Evolutionary conservation across 2,113 vertebrate genomes (phyloP), one percentile per base, ranked within the genome.

Genomic region (Dicentrarchus labrax): DNA sequence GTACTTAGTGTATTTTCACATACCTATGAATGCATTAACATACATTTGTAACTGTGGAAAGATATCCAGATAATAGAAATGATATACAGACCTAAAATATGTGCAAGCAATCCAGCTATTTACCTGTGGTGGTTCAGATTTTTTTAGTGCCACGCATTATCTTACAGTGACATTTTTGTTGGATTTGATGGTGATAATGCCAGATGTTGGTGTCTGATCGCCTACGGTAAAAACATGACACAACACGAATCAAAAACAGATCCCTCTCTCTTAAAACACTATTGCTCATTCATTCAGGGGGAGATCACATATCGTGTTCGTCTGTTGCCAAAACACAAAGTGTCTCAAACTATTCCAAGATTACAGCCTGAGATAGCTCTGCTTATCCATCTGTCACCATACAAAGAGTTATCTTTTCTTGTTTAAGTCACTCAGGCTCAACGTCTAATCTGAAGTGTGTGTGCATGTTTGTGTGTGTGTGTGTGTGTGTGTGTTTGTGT

Each of bases 271-370:
- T 92, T 88, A 83, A 90, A 93, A 91, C 92, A 89, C 82, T 89
- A 74, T 89, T 89, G 73, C 91, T 90, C 89, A 91, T 94, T 92
- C 90, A 91, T 91, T 91, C 86, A 64, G 82, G 73, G 75, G 75
- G 83, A 79, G 90, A 92, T 95, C 93, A 83, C 89, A 92, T 95
- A 88, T 95, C 94, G 67, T 85, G 90, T 90, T 81, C 47, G 57
- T 86, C 78, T 95, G 93, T 95, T 96, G 94, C 93, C 95, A 96
- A 94, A 96, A 94, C 92, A 95, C 78, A 86, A 90, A 88, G 86
- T 89, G 86, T 90, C 89, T 91, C 70, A 87, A 86, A 91, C 80
- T 86, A 84, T 92, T 93, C 93, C 86, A 79, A 92, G 92, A 94
- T 93, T 91, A 91, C 81, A 89, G 91, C 53, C 72, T 22, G 69